Base-by-base conservation (phyloP, 2,797 vertebrate species). In the Lepilemur septentrionalis region DNA sequence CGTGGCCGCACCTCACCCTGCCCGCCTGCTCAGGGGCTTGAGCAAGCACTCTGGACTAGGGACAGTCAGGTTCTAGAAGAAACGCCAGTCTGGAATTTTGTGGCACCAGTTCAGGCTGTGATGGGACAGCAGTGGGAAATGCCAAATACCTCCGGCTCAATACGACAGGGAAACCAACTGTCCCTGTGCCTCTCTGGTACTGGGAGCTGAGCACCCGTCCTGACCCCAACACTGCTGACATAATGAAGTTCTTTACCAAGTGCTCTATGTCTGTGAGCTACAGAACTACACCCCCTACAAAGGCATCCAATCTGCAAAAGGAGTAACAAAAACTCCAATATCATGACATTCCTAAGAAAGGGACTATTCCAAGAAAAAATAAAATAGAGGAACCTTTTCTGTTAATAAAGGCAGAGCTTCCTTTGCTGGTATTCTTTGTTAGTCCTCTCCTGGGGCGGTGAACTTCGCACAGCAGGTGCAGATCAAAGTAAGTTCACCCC, bases 401-500 rank as follows among this genome's bases (percentile, higher is more conserved):
- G 11, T 22, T 22, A 20, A 4, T 30, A 35, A 48, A 38, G 46
- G 65, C 23, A 4, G 48, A 1, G 69, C 2, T 10, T 55, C 52
- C 46, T n/a, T 4, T 35, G 86, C 52, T 46, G 75, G 57, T 1
- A 0, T n/a, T 25, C 8, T 7, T 1, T 0, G 11, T 10, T 11
- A 2, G 41, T 46, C 38, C 1, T 1, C 52, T 50, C 11, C 50
- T 0, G 22, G 72, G 38, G 23, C 2, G 3, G 23, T 2, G 80
- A 14, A 5, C 57, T 2, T 10, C 61, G 15, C 7, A 12, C 38
- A 1, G 18, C 0, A 4, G 35, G n/a, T 22, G 1, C 12, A 0
- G 32, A 1, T 99, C 98, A 99, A 5, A 99, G 99, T 84, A 99
- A 97, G 98, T 99, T 99, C 46, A 99, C 99, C 0, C 99, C 99